These are phyloP conservation scores for Luperina nickerlii DNA, from an alignment of 2,888 invertebrate genomes.

Conservation along the genomic window DNA sequence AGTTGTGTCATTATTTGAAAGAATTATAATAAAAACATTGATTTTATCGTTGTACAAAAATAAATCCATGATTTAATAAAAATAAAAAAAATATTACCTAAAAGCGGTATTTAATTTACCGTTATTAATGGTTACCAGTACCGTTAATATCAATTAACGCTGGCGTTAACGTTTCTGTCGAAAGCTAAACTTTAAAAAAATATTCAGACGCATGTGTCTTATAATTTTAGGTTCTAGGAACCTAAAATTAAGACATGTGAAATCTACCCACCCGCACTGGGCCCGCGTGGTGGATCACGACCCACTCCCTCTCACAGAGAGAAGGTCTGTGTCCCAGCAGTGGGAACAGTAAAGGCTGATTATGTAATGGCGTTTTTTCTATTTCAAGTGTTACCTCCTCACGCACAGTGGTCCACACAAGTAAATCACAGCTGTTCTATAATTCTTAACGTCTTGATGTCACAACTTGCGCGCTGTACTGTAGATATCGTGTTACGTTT, in stretches of 20 bases:
- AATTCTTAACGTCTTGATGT: background rate
- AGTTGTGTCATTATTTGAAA: conserved; percentile 13
- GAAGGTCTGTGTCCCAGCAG: too few species aligned
- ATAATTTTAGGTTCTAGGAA: too few species aligned
- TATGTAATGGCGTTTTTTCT: background rate
- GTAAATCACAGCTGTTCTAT: background rate
- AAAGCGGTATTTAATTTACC: conserved; percentile 3
- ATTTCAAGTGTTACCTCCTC: background rate
- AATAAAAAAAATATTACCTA: background rate
- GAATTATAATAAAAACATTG: background rate
- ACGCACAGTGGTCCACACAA: conserved; percentile 8
- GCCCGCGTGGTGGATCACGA: background rate
- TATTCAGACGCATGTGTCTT: too few species aligned
- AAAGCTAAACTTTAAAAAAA: conserved; percentile 67
- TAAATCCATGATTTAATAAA: background rate
- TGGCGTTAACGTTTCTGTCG: conserved; percentile 82
- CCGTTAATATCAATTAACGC: background rate
- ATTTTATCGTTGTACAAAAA: background rate
- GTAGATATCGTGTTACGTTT: background rate
- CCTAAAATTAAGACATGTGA: background rate
- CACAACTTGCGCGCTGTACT: conserved; percentile 35
- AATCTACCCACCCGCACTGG: background rate
- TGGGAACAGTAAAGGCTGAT: background rate
- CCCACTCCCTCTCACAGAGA: background rate
- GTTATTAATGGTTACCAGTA: conserved; percentile 4